A percentile compares a stretch with the other conserved stretches of the same genome.
phyloP scores from a whole-genome alignment of 1,140 invertebrate genomes.

The Trachymyrmex septentrionalis region DNA sequence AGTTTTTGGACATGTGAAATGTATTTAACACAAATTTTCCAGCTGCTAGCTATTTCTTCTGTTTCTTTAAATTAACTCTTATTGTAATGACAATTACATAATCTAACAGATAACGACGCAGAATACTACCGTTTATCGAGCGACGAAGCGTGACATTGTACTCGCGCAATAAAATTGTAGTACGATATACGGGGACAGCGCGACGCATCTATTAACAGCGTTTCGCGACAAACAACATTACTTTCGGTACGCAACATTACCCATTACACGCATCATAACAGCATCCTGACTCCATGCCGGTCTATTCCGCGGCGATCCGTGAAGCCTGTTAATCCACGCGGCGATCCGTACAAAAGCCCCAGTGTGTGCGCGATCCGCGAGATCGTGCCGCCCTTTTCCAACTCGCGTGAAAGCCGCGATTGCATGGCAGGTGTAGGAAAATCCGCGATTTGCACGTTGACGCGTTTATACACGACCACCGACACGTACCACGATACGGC shows the following conservation, averaged over 20 bases:
- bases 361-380: constrained; percentile 7
- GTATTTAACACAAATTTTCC: too few relatives aligned
- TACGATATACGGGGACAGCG: neutral
- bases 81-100: neutral
- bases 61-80: neutral
- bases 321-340: constrained; percentile 35
- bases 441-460: neutral
- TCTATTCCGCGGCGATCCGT: constrained; percentile 36
- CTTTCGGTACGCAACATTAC: constrained; percentile 59
- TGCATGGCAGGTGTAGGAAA: neutral
- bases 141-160: neutral
- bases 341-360: constrained; percentile 8
- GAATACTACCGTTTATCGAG: neutral
- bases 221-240: constrained; percentile 44
- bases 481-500: neutral
- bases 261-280: constrained; percentile 58
- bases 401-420: neutral
- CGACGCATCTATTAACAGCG: constrained; percentile 33
- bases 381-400: constrained; percentile 13
- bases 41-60: neutral
- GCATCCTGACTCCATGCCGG: constrained; percentile 34
- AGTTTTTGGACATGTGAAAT: too few relatives aligned
- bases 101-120: neutral
- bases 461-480: neutral
- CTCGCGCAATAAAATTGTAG: constrained; percentile 37